Evolutionary conservation across 2,888 invertebrate species (phyloP), one percentile per base, ranked within the genome.

Genomic region (Bombylius major): DNA sequence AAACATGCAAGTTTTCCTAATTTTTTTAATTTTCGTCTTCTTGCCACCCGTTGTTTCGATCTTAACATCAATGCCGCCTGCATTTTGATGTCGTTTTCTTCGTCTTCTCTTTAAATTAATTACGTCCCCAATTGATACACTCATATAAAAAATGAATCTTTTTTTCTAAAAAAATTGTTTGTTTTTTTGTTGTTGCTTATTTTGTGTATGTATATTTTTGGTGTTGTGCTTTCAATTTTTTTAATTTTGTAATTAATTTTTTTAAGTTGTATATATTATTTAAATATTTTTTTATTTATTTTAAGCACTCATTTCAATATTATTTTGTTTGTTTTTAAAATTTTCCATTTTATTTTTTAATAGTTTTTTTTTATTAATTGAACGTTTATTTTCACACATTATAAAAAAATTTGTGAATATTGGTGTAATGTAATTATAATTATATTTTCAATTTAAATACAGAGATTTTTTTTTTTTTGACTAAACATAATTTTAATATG

Each of bases 61-160:
- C 89, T 85, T 79, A 90, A 84, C 82, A 89, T 87, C 80, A 90
- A 84, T 80, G 90, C 90, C 81, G 90, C 90, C 84, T 90, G 90
- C 89, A 90, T 90, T 74, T 84, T 83, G 80, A 47, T 54, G 55
- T 53, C 53, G 51, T 56, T 56, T 54, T 56, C 52, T 51, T 57
- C 61, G 61, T 62, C 64, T 62, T 59, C 64, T 62, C 61, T 63
- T 64, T 58, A 64, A 62, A 65, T 62, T 66, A 65, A 62, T 63
- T 62, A 63, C 62, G 64, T 66, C 64, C 63, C 62, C 59, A 65
- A 66, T 65, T 63, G 63, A 63, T 61, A 64, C 62, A 61, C 66
- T 66, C 50, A 53, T 56, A 53, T 49, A 53, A 56, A 34, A 50
- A 23, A 49, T 13, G 7, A 32, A 47, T 47, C 12, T 48, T 23